Percentiles rank a stretch among this genome's conserved stretches.
Conservation (phyloP, 2,888 invertebrate genomes). For the Diaphora mendica region DNA sequence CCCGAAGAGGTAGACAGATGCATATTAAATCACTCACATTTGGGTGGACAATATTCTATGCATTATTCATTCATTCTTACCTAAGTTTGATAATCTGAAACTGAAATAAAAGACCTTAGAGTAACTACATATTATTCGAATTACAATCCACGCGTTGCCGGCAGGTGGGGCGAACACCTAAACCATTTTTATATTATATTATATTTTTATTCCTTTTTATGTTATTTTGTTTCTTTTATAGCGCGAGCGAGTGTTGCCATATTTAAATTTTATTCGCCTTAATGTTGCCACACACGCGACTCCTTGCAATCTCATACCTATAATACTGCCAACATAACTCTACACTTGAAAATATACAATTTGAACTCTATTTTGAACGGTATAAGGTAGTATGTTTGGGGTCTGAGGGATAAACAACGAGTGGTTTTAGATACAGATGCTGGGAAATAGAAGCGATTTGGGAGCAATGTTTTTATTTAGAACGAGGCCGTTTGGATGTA, state of each 20-base stretch:
- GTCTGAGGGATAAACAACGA: slow-evolving; percentile 22
- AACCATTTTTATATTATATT: slow-evolving; percentile 64
- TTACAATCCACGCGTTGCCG: slow-evolving; percentile 2
- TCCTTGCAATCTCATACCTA: slow-evolving; percentile 82
- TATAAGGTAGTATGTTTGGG: slow-evolving; percentile 51
- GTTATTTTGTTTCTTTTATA: slow-evolving; percentile 80
- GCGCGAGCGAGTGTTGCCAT: slow-evolving; percentile 79
- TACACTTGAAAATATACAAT: slow-evolving; percentile 3
- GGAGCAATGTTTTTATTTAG: slow-evolving; percentile 85
- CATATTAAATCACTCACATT: not conserved
- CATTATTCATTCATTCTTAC: not conserved
- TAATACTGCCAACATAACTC: slow-evolving; percentile 59
- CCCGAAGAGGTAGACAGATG: not conserved
- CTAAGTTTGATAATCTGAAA: not conserved
- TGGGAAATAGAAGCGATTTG: slow-evolving; percentile 80
- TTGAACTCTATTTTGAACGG: slow-evolving; percentile 37
- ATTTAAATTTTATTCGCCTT: slow-evolving; percentile 86
- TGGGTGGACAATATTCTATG: not conserved
- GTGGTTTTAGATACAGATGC: slow-evolving; percentile 71
- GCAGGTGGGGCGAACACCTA: slow-evolving; percentile 52
- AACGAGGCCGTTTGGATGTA: slow-evolving; percentile 76
- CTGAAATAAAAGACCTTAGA: slow-evolving; percentile 4
- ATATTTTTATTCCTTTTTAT: slow-evolving; percentile 71
- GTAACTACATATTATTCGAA: slow-evolving; percentile 20
- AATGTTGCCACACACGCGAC: slow-evolving; percentile 84